Base-by-base conservation (phyloP, 2,797 vertebrate species). In the Micrastur ruficollis region DNA sequence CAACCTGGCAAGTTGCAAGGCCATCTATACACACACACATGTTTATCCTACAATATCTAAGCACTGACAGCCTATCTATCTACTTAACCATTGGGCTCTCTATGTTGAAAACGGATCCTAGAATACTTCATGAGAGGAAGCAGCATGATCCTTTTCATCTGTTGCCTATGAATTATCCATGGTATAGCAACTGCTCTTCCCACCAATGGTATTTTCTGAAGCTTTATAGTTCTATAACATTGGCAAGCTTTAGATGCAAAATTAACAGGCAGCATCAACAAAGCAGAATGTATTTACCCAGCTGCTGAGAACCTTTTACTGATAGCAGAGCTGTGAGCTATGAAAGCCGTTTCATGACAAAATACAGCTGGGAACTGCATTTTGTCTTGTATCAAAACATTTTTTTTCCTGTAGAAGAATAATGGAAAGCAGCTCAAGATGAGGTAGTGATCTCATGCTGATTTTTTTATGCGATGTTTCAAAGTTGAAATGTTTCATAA, bases 251-350 rank as follows among this genome's bases (percentile, higher is more conserved):
- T 79, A 94, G 81, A 91, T 89, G 52, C 62, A 92, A 95, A 94
- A 84, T 95, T 95, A 94, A 71, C 47, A 82, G 66, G 58, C 79
- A 94, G 44, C 70, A 74, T 94, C 89, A 95, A 89, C 86, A 96
- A 90, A 96, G 75, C 62, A 93, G 55, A 88, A 84, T 65, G 14
- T 85, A 94, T 96, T 96, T 97, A 95, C 86, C 47, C 89, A 96
- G 86, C 84, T 90, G 92, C 46, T 90, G 62, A 75, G 78, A 88
- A n/a, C 75, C 49, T 95, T 81, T 88, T 83, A 78, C 66, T 91
- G 72, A 63, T 83, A 90, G 62, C 65, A 73, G 91, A 95, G 36
- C 67, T 81, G 58, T 79, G 65, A 59, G 71, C 71, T 85, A 61
- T 88, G 89, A 89, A 93, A 96, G 68, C 68, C 36, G 68, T 93